Evolutionary conservation across 2,888 invertebrate genomes (phyloP), one percentile per base, ranked within the genome.

Genomic region (Mystacides longicornis): DNA sequence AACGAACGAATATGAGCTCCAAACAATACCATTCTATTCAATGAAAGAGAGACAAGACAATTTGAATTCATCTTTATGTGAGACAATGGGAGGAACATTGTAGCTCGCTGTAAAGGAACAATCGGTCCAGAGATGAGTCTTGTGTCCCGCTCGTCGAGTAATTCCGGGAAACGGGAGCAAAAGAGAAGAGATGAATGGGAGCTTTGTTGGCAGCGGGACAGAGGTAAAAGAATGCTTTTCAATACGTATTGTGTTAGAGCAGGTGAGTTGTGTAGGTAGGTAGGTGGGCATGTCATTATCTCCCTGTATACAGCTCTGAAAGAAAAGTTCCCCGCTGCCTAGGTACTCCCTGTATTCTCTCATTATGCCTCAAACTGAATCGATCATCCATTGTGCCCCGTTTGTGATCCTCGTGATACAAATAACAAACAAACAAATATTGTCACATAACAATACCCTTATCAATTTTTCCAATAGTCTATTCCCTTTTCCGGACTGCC

Each of bases 31-130:
- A 46, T 23, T 52, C 50, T 43, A 59, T 58, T 58, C 55, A 56
- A 54, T 55, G 58, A 60, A 58, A 60, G 58, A 58, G 60, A 58
- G 58, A 58, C 58, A 60, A 60, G 60, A 60, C 60, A 60, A 60
- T 60, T 60, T 60, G 60, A 60, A 60, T 60, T 60, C 60, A 60
- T 60, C 60, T 58, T 58, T 58, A 56, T 54, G 51, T 73, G 74
- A 77, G 75, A 77, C 77, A 77, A 77, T 77, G 74, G 76, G 72
- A 72, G 74, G 71, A 73, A 74, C 74, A 73, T 72, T 74, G 74
- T 58, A 52, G 56, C 54, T 52, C 58, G 48, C 56, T 54, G 60
- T 53, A 77, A 77, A 76, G 77, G 77, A 75, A 76, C 77, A 77
- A 77, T 77, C 75, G 71, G 67, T 67, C 69, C 67, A 65, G 74